These are phyloP conservation scores for Thunnus maccoyii DNA, from an alignment of 2,113 vertebrate species.

Conservation along the genomic window DNA sequence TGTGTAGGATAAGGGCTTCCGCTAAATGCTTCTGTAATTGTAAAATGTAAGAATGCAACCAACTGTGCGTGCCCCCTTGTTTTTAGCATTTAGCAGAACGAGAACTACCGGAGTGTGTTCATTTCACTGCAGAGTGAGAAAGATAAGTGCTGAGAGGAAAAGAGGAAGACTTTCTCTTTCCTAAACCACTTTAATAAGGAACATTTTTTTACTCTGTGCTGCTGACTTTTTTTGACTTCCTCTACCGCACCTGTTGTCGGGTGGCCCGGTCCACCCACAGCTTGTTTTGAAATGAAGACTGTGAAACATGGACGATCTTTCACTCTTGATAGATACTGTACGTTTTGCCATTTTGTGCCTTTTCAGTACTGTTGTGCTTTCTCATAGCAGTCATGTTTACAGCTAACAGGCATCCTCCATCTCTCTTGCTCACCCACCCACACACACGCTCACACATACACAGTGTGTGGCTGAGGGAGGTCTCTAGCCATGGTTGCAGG, in stretches of 20 bases:
- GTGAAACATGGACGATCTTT: not conserved
- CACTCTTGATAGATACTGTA: slow-evolving; percentile 2
- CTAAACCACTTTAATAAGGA: not conserved
- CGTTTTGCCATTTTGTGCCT: slow-evolving; percentile 39
- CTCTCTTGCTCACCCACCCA: slow-evolving; percentile 58
- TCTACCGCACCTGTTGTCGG: not conserved
- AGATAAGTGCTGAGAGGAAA: not conserved
- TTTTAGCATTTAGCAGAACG: not conserved
- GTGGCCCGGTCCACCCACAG: not conserved
- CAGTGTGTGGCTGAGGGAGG: slow-evolving; percentile 72
- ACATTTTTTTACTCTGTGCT: not conserved
- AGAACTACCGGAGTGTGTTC: not conserved
- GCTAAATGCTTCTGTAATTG: not conserved
- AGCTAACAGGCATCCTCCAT: slow-evolving; percentile 76
- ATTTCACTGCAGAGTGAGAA: slow-evolving; percentile 11
- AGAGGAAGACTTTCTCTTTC: not conserved
- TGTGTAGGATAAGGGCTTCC: not conserved
- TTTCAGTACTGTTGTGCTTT: slow-evolving; percentile 50
- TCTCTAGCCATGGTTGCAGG: slow-evolving; percentile 80
- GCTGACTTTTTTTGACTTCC: not conserved
- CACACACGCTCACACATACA: slow-evolving; percentile 29
- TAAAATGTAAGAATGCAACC: not conserved
- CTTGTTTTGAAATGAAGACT: not conserved
- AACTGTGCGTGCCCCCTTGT: not conserved
- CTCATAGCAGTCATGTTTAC: slow-evolving; percentile 62